Percentiles rank a stretch among this genome's conserved stretches.
These are phyloP conservation scores for Mesoclemmys tuberculata DNA, from an alignment of 2,113 vertebrate species.

Conservation along the genomic window DNA sequence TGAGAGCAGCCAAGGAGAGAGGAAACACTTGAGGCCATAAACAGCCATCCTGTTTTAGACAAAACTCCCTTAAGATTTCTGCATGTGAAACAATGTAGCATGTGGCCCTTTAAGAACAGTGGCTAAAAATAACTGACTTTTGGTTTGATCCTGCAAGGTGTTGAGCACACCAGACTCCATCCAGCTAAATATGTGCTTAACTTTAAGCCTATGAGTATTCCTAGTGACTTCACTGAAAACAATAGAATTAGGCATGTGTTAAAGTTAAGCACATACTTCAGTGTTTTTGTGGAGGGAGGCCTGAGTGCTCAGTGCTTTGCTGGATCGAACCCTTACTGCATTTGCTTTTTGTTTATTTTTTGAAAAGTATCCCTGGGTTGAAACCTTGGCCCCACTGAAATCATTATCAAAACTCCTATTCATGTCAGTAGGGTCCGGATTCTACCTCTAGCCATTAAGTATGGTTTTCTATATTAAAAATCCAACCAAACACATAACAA, in stretches of 20 bases:
- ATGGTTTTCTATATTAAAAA: not conserved
- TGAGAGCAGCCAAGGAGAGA: constrained; percentile 25
- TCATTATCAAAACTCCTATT: not conserved
- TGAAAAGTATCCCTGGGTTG: not conserved
- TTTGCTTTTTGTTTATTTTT: not conserved
- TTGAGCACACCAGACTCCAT: not conserved
- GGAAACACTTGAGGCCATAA: not conserved
- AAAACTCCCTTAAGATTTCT: not conserved
- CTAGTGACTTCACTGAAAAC: not conserved
- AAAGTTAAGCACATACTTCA: not conserved
- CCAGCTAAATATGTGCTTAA: not conserved
- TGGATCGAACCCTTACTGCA: not conserved
- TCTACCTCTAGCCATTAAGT: not conserved
- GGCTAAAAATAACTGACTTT: not conserved
- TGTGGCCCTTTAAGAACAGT: not conserved
- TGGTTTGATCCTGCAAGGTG: not conserved
- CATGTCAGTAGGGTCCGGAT: not conserved
- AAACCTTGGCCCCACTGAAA: not conserved
- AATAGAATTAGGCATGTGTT: not conserved
- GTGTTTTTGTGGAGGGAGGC: not conserved
- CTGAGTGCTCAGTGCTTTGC: not conserved
- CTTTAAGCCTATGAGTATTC: not conserved
- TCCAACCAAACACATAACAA: fast-evolving
- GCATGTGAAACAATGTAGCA: not conserved
- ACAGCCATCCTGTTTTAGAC: not conserved